Evolutionary conservation across 1,140 invertebrate species (phyloP), one percentile per base, ranked within the genome.

Genomic region (Neocloeon triangulifer): DNA sequence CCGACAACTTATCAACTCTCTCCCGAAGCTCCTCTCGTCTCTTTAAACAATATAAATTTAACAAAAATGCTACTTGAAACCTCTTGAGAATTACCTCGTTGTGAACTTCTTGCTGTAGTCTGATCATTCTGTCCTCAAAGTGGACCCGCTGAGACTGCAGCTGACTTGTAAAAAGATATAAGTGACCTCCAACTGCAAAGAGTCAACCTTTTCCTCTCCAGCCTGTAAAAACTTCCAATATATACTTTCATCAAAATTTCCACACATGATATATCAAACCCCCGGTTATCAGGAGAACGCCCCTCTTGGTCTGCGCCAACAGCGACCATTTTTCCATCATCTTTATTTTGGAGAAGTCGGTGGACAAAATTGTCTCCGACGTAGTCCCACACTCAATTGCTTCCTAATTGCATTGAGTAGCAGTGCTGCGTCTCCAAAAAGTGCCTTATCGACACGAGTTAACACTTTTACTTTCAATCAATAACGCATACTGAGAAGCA

Each of bases 331-430:
- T 98, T 97, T 4, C 94, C 94, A 63, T 98, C 92, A n/a, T 63
- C 64, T 58, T 96, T 94, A 55, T 91, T 95, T 56, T 95, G 88
- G 3, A 95, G 66, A 12, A 98, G 53, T 9, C 92, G 65, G 60
- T 97, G 91, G 1, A 98, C 94, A 58, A 95, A 98, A 55, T 94
- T 96, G 54, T 97, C 89, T 45, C 75, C 78, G 36, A 76, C 84
- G 55, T 97, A 97, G 52, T 96, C 95, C 95, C 95, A 99, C 0
- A 99, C 95, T 26, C 85, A 58, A 47, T 94, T 88, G 26, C 84
- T 91, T 1, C 82, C 89, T 19, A 98, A 52, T 49, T 97, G 86
- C 63, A 98, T 71, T 15, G 91, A 82, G 47, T 94, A 99, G 22
- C 88, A 95, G 50, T 99, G 95, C 39, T 88, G 80, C 0, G 94